Evolutionary conservation across 2,888 invertebrate species (phyloP).

Genomic region (Ochropleura leucogaster): DNA sequence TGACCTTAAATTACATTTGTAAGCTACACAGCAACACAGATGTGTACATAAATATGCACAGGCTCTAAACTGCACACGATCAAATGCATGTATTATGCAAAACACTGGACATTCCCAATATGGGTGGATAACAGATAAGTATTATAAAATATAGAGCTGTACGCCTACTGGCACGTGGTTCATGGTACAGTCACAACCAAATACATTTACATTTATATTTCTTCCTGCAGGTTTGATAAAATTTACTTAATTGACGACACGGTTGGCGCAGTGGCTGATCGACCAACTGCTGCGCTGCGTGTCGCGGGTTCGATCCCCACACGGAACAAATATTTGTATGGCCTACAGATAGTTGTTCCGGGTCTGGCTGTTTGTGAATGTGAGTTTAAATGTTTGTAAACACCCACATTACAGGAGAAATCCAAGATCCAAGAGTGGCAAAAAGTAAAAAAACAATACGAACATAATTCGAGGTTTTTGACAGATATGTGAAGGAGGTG

Average conservation of each 20-base stretch:
- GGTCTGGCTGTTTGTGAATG: no score
- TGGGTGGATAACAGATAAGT: slow-evolving; percentile 68
- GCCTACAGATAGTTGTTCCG: no score
- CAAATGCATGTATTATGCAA: slow-evolving; percentile 74
- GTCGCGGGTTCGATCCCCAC: no score
- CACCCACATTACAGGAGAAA: no score
- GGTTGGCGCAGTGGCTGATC: no score
- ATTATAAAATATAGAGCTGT: slow-evolving; percentile 65
- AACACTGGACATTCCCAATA: slow-evolving; percentile 67
- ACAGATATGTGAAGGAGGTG: background rate
- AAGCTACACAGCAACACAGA: slow-evolving; percentile 25
- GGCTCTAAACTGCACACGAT: slow-evolving; percentile 64
- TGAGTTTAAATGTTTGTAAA: no score
- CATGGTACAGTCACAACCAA: slow-evolving; percentile 11
- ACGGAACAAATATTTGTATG: no score
- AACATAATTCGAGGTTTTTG: background rate
- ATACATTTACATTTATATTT: background rate
- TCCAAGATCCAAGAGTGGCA: no score
- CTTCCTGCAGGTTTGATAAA: background rate
- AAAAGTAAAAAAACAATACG: background rate
- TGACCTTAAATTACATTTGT: slow-evolving; percentile 12
- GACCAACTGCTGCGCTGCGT: no score
- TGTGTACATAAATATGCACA: slow-evolving; percentile 47
- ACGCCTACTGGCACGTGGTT: slow-evolving; percentile 61
- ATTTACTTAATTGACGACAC: background rate